Conservation (phyloP, 2,113 vertebrate species). For the Hoplias malabaricus region DNA sequence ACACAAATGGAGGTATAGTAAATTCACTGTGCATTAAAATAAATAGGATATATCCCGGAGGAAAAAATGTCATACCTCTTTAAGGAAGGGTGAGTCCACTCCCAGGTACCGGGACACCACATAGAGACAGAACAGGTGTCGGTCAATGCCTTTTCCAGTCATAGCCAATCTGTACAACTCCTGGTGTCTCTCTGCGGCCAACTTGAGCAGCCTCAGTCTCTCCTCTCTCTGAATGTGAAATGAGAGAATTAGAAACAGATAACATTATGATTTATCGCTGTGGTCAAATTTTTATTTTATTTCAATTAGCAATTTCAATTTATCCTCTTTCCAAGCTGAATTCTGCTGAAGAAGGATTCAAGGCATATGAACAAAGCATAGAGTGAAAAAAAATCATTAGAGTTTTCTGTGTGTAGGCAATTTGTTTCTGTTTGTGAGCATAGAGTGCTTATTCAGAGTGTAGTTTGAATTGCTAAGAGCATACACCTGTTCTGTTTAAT, state of each 20-base stretch:
- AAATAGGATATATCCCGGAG: not conserved
- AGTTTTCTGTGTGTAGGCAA: no score
- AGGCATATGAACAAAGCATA: no score
- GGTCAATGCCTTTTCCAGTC: constrained; percentile 91
- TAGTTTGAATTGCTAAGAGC: no score
- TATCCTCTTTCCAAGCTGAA: no score
- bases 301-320: no score
- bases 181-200: constrained; percentile 86
- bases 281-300: no score
- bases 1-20: not conserved
- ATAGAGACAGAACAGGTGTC: constrained; percentile 97
- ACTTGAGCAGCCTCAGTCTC: constrained; percentile 71
- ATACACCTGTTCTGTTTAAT: no score
- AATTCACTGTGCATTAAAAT: not conserved
- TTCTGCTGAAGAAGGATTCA: no score
- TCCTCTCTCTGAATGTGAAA: constrained; percentile 75
- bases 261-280: no score
- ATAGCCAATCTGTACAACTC: constrained; percentile 87
- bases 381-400: no score
- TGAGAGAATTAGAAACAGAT: not conserved
- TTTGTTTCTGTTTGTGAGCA: no score
- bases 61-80: constrained; percentile 76
- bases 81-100: constrained; percentile 92
- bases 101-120: constrained; percentile 95
- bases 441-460: no score